phyloP scores from a whole-genome alignment of 2,113 vertebrate species.

The Isurus oxyrinchus region DNA sequence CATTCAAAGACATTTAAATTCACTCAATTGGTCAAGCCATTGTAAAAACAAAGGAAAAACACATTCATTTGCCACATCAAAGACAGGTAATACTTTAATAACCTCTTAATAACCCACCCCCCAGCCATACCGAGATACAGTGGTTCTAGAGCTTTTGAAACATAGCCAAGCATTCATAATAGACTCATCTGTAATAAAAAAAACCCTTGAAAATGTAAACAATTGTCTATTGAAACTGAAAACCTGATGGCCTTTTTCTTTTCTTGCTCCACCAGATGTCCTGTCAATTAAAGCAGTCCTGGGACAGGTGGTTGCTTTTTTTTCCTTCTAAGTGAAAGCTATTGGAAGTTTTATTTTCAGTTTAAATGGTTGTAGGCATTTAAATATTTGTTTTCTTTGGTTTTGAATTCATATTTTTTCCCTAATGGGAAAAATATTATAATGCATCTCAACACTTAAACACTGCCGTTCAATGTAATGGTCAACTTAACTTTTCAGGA shows the following conservation, averaged over 20 bases:
- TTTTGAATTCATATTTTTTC: background rate
- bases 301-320: too few relatives aligned
- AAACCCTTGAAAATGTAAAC: background rate
- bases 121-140: too few relatives aligned
- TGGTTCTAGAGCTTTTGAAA: background rate
- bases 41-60: background rate
- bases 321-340: background rate
- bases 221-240: background rate
- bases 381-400: background rate
- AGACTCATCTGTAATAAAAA: background rate
- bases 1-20: too few relatives aligned
- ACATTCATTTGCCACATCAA: too few relatives aligned
- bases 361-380: background rate
- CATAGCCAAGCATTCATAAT: background rate
- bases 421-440: background rate
- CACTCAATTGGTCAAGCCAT: background rate
- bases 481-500: background rate
- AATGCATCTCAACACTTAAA: background rate
- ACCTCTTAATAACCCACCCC: background rate
- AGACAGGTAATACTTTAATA: background rate
- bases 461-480: background rate
- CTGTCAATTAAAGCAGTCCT: background rate
- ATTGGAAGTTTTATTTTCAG: background rate
- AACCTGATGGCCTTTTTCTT: background rate
- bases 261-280: background rate